Percentiles rank a stretch among this genome's conserved stretches.
These are phyloP conservation scores for Drosophila rellima DNA, from an alignment of 2,888 invertebrate genomes.

Conservation along the genomic window DNA sequence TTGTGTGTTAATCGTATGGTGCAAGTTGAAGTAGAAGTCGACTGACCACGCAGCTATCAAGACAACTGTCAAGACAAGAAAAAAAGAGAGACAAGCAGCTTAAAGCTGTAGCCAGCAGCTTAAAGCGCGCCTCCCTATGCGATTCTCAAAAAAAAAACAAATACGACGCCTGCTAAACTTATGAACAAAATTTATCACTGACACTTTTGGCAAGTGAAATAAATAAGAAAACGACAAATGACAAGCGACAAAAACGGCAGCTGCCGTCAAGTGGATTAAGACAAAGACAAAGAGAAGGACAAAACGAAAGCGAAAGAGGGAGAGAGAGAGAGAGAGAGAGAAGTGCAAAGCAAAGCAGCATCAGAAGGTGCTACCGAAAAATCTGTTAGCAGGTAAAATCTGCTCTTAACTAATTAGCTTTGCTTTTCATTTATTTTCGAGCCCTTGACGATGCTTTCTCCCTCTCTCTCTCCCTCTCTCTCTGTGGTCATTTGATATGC, in stretches of 20 bases:
- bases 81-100: constrained; percentile 25
- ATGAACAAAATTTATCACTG: constrained; percentile 67
- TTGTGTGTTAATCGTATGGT: constrained; percentile 29
- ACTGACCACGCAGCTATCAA: constrained; percentile 43
- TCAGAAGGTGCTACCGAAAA: neutral
- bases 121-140: constrained; percentile 44
- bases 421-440: constrained; percentile 52
- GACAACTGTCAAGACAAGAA: constrained; percentile 49
- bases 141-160: constrained; percentile 36
- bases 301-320: neutral
- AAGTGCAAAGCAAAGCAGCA: neutral
- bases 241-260: constrained; percentile 43
- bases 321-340: neutral
- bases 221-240: constrained; percentile 52
- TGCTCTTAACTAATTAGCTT: constrained; percentile 60
- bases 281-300: constrained; percentile 5
- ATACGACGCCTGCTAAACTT: constrained; percentile 39
- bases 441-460: neutral
- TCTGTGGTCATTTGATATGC: too few relatives aligned
- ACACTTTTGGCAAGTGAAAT: constrained; percentile 50
- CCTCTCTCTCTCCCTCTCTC: too few relatives aligned
- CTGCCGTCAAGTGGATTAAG: constrained; percentile 63
- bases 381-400: constrained; percentile 41
- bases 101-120: constrained; percentile 36
- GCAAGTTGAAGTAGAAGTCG: constrained; percentile 12